These are phyloP conservation scores for Lithophane leautieri DNA, from an alignment of 2,888 invertebrate species.

Conservation along the genomic window DNA sequence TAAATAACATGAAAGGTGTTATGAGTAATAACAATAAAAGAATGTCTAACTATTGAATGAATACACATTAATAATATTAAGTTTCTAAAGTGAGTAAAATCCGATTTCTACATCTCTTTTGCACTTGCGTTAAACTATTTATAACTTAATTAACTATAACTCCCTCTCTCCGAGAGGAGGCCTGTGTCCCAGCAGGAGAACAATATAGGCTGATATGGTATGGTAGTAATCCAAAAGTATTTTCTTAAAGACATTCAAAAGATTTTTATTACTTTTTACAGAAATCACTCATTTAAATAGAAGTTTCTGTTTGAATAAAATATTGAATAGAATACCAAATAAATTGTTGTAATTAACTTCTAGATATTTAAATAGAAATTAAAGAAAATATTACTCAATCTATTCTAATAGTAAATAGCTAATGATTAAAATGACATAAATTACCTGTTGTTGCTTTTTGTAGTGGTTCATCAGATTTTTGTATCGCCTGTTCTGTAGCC, in stretches of 20 bases:
- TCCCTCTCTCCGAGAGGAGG: too few species aligned
- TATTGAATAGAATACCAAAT: background rate
- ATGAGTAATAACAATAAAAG: background rate
- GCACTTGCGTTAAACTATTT: background rate
- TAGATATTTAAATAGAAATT: background rate
- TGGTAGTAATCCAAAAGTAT: background rate
- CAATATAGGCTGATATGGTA: too few species aligned
- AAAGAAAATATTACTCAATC: background rate
- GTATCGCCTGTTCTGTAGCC: background rate
- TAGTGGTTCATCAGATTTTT: slow-evolving; percentile 22
- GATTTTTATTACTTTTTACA: background rate
- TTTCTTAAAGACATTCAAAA: background rate
- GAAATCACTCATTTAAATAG: too few species aligned
- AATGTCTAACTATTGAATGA: background rate
- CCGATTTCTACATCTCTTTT: background rate
- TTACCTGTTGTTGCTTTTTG: slow-evolving; percentile 51
- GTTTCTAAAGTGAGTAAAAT: background rate
- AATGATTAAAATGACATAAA: background rate
- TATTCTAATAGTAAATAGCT: background rate
- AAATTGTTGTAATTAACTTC: background rate
- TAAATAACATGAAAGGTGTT: background rate
- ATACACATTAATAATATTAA: background rate
- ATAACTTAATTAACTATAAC: too few species aligned
- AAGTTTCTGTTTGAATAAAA: background rate
- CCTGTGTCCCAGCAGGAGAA: too few species aligned